Percentiles rank a stretch among this genome's conserved stretches.
phyloP scores from a whole-genome alignment of 2,888 invertebrate genomes.

The Bembecia ichneumoniformis region DNA sequence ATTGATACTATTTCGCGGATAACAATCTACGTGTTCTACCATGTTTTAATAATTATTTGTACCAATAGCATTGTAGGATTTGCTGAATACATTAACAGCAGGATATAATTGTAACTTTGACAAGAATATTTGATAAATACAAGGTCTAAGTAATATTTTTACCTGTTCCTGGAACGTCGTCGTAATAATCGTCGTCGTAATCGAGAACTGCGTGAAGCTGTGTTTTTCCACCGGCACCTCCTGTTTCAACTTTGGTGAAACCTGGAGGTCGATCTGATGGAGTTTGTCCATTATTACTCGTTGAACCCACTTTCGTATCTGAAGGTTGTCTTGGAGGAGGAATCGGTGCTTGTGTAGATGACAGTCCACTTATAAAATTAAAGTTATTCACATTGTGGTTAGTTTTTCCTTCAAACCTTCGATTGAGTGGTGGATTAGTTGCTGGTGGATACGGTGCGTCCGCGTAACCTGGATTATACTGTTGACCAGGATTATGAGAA shows the following conservation, averaged over 20 bases:
- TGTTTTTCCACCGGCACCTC: constrained; percentile 72
- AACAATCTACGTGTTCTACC: constrained; percentile 21
- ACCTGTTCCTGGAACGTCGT: constrained; percentile 73
- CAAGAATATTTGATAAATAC: neutral
- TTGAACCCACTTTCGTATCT: constrained; percentile 58
- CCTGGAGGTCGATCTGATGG: constrained; percentile 74
- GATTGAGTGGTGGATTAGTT: constrained; percentile 50
- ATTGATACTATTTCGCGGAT: constrained; percentile 21
- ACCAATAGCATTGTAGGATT: constrained; percentile 1
- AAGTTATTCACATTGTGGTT: constrained; percentile 53
- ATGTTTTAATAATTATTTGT: constrained; percentile 17
- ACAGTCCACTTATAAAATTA: constrained; percentile 38
- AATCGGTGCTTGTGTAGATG: constrained; percentile 28
- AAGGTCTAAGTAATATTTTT: constrained; percentile 10
- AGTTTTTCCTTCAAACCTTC: constrained; percentile 44
- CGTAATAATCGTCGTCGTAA: constrained; percentile 75
- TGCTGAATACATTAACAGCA: constrained; percentile 17
- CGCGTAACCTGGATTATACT: constrained; percentile 51
- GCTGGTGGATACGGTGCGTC: constrained; percentile 46
- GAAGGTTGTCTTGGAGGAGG: constrained; percentile 24
- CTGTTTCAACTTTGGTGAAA: constrained; percentile 75
- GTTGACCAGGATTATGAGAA: constrained; percentile 19
- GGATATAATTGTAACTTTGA: constrained; percentile 23
- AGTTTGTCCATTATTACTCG: constrained; percentile 28
- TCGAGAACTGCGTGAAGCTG: constrained; percentile 82